phyloP scores from a whole-genome alignment of 2,797 vertebrate genomes.

The Sebastes oblongus region DNA sequence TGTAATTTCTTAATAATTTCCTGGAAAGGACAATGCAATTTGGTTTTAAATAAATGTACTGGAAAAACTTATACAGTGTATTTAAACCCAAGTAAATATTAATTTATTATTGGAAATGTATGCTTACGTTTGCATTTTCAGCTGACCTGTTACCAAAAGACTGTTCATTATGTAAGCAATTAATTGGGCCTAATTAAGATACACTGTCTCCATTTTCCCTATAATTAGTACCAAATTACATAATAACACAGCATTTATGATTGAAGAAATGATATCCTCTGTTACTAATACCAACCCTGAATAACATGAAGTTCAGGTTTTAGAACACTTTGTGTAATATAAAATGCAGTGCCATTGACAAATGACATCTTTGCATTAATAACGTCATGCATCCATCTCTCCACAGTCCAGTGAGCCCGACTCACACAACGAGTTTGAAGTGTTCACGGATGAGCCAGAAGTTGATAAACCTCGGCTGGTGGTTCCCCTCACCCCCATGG shows the following conservation, averaged over 20 bases:
- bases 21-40: too few species aligned
- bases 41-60: too few species aligned
- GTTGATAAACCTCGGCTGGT: slow-evolving; percentile 21
- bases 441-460: slow-evolving; percentile 44
- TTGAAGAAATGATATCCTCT: too few species aligned
- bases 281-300: not conserved
- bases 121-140: not conserved
- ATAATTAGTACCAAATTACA: not conserved
- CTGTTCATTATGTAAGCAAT: not conserved
- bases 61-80: too few species aligned
- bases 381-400: not conserved
- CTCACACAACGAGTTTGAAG: slow-evolving; percentile 69
- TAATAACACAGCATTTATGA: not conserved
- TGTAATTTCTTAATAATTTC: too few species aligned
- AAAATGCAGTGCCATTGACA: not conserved
- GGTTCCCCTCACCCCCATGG: slow-evolving; percentile 49
- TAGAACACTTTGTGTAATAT: not conserved
- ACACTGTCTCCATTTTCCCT: not conserved
- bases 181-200: not conserved
- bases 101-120: not conserved
- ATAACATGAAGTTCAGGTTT: not conserved
- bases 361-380: not conserved
- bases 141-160: not conserved
- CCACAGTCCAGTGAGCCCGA: slow-evolving; percentile 67
- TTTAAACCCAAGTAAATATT: not conserved